Percentiles rank a stretch among this genome's conserved stretches.
Evolutionary conservation across 2,888 invertebrate genomes (phyloP).

Genomic region (Xestia rhomboidea): DNA sequence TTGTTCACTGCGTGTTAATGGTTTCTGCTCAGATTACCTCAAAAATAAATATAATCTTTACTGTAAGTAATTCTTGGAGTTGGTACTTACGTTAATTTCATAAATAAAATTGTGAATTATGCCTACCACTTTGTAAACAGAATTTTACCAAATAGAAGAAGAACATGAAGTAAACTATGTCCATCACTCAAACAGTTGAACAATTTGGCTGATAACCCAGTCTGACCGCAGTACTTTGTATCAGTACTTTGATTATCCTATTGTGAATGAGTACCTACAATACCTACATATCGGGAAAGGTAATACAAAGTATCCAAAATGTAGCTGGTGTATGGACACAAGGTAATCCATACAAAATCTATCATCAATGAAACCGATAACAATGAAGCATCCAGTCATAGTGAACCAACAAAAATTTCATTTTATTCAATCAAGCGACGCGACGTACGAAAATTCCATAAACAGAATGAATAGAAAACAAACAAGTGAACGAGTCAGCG

Average conservation of each 20-base stretch:
- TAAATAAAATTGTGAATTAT: not conserved
- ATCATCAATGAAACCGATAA: conserved; percentile 27
- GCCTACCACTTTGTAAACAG: not conserved
- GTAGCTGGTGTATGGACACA: not conserved
- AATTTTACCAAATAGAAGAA: not conserved
- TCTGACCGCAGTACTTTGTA: not conserved
- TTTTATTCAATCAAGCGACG: conserved; percentile 70
- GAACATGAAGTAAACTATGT: not conserved
- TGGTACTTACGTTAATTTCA: not conserved
- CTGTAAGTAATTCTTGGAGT: not conserved
- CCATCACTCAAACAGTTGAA: too few relatives aligned
- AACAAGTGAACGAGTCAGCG: conserved; percentile 76
- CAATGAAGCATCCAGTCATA: conserved; percentile 42
- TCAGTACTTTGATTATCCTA: not conserved
- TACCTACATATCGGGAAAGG: not conserved
- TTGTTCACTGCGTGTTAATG: not conserved
- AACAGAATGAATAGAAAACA: conserved; percentile 78
- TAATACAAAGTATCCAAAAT: conserved; percentile 9
- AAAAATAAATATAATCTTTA: not conserved
- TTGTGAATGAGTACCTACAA: not conserved
- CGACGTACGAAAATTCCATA: conserved; percentile 67
- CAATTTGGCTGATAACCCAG: not conserved
- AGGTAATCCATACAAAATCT: conserved; percentile 13
- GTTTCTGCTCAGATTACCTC: not conserved
- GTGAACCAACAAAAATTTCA: conserved; percentile 53